These are phyloP conservation scores for Syrrhaptes paradoxus DNA, from an alignment of 2,113 vertebrate genomes.

Conservation along the genomic window DNA sequence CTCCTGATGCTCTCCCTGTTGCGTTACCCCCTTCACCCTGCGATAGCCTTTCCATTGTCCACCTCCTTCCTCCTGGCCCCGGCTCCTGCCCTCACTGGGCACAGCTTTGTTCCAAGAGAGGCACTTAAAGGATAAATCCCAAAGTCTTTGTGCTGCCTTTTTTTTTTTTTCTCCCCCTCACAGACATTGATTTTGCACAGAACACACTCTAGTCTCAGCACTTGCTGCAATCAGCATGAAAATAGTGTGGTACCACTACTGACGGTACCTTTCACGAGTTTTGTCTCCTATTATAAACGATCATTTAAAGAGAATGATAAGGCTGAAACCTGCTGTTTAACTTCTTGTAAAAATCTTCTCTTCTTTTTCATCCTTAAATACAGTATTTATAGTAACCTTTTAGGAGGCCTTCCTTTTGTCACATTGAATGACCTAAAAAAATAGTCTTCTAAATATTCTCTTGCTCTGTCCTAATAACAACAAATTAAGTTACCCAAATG, in stretches of 20 bases:
- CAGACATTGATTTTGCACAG: conserved; percentile 73
- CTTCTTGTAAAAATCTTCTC: conserved; percentile 51
- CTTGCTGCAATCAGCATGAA: conserved; percentile 76
- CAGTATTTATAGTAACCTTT: background rate
- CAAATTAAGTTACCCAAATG: background rate
- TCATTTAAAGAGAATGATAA: conserved; percentile 72
- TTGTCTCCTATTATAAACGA: conserved; percentile 70
- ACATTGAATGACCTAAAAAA: background rate
- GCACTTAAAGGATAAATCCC: conserved; percentile 70
- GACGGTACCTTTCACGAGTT: conserved; percentile 64
- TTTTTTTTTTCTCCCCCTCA: background rate
- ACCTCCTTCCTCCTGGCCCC: background rate
- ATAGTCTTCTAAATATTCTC: background rate
- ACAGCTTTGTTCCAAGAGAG: background rate
- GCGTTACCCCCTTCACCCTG: background rate
- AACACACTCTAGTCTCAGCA: conserved; percentile 58
- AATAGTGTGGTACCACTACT: conserved; percentile 60
- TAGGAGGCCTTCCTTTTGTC: background rate
- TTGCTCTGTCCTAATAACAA: background rate
- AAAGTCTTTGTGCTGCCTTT: conserved; percentile 30
- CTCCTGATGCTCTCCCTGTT: conserved; percentile 5
- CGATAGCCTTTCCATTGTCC: background rate
- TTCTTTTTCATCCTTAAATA: conserved; percentile 36
- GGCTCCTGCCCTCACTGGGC: background rate
- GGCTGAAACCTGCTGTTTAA: conserved; percentile 71